These are phyloP conservation scores for Coleophora flavipennella DNA, from an alignment of 2,888 invertebrate genomes.

Conservation along the genomic window DNA sequence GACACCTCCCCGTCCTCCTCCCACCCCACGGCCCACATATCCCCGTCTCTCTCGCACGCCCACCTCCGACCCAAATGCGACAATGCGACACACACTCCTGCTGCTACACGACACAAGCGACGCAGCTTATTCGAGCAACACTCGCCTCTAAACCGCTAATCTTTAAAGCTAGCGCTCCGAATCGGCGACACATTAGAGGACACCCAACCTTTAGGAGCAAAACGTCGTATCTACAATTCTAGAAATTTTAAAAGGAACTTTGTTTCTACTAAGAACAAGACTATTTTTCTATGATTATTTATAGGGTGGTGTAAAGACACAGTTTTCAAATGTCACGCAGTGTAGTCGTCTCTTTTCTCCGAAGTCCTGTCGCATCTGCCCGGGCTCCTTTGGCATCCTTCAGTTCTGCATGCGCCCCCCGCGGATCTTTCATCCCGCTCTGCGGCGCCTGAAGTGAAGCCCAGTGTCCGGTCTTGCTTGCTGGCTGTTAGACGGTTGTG, in stretches of 20 bases:
- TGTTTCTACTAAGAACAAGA: slow-evolving; percentile 2
- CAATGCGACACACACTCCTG: slow-evolving; percentile 55
- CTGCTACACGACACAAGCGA: slow-evolving; percentile 47
- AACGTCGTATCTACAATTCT: slow-evolving; percentile 30
- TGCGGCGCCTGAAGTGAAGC: slow-evolving; percentile 53
- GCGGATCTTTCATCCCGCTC: slow-evolving; percentile 68
- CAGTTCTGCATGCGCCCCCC: slow-evolving; percentile 59
- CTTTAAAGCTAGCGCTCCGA: slow-evolving; percentile 53
- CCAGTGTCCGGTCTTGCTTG: slow-evolving; percentile 66
- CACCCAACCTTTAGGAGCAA: slow-evolving; percentile 30
- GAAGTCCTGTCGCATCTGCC: slow-evolving; percentile 70
- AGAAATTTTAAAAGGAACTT: slow-evolving; percentile 22
- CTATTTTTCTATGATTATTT: slow-evolving; percentile 17
- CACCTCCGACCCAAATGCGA: slow-evolving; percentile 47
- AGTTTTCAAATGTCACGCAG: slow-evolving; percentile 70
- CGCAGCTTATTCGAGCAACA: slow-evolving; percentile 34
- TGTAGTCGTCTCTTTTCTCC: slow-evolving; percentile 72
- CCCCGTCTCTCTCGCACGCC: slow-evolving; percentile 52
- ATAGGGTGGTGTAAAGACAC: slow-evolving; percentile 64
- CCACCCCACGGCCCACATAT: slow-evolving; percentile 35
- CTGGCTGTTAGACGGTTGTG: slow-evolving; percentile 63
- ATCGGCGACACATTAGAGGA: slow-evolving; percentile 70
- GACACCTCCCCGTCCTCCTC: slow-evolving; percentile 65
- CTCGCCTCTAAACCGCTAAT: slow-evolving; percentile 39
- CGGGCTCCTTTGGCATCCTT: slow-evolving; percentile 68